A percentile compares a stretch with the other conserved stretches of the same genome.
These are phyloP conservation scores for Drosophila grimshawi DNA, from an alignment of 1,140 invertebrate species.

Conservation along the genomic window DNA sequence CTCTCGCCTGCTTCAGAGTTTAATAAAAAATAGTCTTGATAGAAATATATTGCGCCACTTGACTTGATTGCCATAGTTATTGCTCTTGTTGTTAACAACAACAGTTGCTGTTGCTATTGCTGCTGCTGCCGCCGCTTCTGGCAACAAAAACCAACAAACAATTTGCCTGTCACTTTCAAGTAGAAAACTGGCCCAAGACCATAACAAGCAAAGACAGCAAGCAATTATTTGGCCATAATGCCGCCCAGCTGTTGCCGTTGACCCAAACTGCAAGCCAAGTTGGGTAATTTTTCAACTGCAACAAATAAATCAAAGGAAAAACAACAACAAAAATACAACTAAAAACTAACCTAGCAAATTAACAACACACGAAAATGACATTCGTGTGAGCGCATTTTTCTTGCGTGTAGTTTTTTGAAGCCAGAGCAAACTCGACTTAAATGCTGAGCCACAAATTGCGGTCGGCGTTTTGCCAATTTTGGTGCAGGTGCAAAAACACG, in stretches of 20 bases:
- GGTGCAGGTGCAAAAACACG: conserved; percentile 63
- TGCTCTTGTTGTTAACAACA: too few species aligned
- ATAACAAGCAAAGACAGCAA: conserved; percentile 20
- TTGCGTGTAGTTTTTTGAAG: conserved; percentile 31
- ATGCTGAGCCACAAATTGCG: conserved; percentile 52
- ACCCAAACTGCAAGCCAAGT: conserved; percentile 21
- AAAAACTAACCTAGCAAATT: conserved; percentile 16
- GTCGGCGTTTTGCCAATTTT: conserved; percentile 48
- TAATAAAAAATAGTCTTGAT: conserved; percentile 5
- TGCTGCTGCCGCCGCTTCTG: conserved; percentile 7
- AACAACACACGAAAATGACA: conserved; percentile 25
- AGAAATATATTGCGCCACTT: conserved; percentile 30
- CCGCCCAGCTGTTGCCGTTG: conserved; percentile 4
- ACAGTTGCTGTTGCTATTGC: conserved; percentile 2
- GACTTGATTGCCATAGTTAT: conserved; percentile 30
- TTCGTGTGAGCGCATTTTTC: conserved; percentile 26
- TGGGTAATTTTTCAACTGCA: conserved; percentile 19
- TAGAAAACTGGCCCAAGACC: conserved; percentile 38
- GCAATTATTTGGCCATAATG: conserved; percentile 46
- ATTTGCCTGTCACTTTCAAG: conserved; percentile 42
- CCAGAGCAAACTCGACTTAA: conserved; percentile 27
- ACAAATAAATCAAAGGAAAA: conserved; percentile 27
- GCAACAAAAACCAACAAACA: conserved; percentile 19
- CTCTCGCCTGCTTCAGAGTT: not conserved
- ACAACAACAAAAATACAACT: conserved; percentile 19